Evolutionary conservation across 2,797 vertebrate species (phyloP).

Genomic region (Carduelis carduelis): DNA sequence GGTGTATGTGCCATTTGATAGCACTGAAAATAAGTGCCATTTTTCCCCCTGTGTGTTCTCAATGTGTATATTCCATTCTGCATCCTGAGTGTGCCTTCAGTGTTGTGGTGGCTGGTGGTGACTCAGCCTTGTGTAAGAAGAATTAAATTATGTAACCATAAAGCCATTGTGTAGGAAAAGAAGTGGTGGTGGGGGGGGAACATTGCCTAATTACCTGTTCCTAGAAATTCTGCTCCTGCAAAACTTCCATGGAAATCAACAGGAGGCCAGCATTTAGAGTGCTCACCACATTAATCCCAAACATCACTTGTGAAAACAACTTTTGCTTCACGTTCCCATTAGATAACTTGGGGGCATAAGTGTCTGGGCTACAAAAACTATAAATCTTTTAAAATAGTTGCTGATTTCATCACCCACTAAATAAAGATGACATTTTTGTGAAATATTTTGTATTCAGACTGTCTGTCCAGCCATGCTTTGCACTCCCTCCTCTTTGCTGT

Average conservation of each 20-base stretch:
- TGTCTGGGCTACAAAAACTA: slow-evolving; percentile 23
- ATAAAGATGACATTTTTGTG: slow-evolving; percentile 45
- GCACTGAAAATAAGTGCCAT: rapidly evolving
- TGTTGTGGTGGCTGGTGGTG: neutral
- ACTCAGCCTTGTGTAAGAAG: neutral
- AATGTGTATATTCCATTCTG: rapidly evolving
- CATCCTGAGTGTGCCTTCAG: neutral
- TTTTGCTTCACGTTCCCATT: neutral
- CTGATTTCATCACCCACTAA: slow-evolving; percentile 26
- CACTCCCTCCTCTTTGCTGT: slow-evolving; percentile 50
- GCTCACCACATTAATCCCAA: neutral
- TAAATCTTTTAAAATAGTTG: slow-evolving; percentile 42
- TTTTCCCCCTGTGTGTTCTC: rapidly evolving
- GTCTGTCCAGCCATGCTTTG: slow-evolving; percentile 45
- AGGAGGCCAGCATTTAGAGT: neutral
- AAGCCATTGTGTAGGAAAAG: neutral
- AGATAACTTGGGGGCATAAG: neutral
- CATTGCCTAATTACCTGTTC: neutral
- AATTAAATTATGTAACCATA: neutral
- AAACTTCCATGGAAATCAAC: neutral
- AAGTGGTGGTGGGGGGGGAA: neutral
- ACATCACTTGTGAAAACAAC: neutral
- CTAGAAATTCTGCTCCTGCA: neutral
- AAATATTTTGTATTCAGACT: slow-evolving; percentile 52
- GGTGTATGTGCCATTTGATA: rapidly evolving